Conservation (phyloP, 2,888 invertebrate genomes). For the Philonicus albiceps region DNA sequence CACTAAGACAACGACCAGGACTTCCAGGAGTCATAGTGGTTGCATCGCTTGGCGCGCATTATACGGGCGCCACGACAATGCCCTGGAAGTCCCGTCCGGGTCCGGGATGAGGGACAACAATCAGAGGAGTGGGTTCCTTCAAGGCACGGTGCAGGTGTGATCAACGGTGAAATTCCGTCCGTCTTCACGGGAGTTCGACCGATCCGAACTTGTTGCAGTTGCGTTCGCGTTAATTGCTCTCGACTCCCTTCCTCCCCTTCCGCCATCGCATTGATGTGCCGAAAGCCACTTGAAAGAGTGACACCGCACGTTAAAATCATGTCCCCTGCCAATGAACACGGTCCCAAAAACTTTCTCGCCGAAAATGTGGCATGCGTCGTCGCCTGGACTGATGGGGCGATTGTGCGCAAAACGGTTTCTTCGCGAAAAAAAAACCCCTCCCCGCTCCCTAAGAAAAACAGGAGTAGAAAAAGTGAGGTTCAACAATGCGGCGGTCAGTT, state of each 20-base stretch:
- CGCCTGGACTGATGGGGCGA: not conserved
- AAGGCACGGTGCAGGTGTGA: not conserved
- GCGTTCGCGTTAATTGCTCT: not conserved
- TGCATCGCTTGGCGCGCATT: not conserved
- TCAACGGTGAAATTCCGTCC: not conserved
- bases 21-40: not conserved
- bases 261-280: not conserved
- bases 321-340: not conserved
- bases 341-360: not conserved
- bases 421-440: not conserved
- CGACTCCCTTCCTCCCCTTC: not conserved
- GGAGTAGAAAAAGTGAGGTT: not conserved
- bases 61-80: not conserved
- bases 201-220: not conserved
- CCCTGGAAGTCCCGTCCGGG: not conserved
- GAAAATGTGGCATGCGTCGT: not conserved
- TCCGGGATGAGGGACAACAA: not conserved
- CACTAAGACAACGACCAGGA: not conserved
- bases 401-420: not conserved
- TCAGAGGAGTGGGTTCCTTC: not conserved
- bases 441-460: not conserved
- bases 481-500: constrained; percentile 27
- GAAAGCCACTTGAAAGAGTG: not conserved
- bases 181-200: not conserved
- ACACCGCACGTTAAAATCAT: not conserved